These are phyloP conservation scores for Parazoanthus darwini DNA, from an alignment of 92 coral and sea anemone species.

Conservation along the genomic window DNA sequence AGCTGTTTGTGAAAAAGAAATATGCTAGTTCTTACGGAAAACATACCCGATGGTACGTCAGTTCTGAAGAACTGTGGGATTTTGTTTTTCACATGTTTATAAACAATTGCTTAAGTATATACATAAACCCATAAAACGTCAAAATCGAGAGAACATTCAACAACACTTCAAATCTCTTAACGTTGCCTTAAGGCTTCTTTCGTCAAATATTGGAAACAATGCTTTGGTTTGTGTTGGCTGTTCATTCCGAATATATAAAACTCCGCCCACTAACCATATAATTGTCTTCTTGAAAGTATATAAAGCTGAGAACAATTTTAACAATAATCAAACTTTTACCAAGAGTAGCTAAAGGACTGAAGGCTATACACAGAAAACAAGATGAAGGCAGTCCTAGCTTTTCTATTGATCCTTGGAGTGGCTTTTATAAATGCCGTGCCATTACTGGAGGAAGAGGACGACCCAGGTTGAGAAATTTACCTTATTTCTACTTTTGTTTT, in stretches of 20 bases:
- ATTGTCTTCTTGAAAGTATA: not conserved
- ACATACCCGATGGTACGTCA: too few relatives aligned
- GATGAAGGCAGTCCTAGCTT: slow-evolving; percentile 13
- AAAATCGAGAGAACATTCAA: not conserved
- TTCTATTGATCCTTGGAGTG: slow-evolving; percentile 8
- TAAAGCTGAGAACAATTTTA: not conserved
- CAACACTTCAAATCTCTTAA: not conserved
- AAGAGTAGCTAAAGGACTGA: not conserved
- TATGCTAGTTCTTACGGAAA: too few relatives aligned
- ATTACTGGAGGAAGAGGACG: not conserved
- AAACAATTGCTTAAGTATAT: not conserved
- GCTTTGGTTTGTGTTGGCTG: not conserved
- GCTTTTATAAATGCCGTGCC: not conserved
- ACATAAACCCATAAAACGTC: slow-evolving; percentile 11
- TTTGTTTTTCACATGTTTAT: not conserved
- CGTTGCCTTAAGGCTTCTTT: not conserved
- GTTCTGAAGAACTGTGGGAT: not conserved
- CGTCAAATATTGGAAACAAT: not conserved
- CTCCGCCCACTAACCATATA: slow-evolving; percentile 2
- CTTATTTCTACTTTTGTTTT: not conserved
- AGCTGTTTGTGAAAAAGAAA: too few relatives aligned
- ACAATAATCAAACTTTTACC: not conserved
- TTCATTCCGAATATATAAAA: not conserved
- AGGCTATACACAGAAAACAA: not conserved
- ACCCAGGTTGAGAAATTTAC: not conserved